Evolutionary conservation across 2,888 invertebrate genomes (phyloP).

Genomic region (Microchrysa polita): DNA sequence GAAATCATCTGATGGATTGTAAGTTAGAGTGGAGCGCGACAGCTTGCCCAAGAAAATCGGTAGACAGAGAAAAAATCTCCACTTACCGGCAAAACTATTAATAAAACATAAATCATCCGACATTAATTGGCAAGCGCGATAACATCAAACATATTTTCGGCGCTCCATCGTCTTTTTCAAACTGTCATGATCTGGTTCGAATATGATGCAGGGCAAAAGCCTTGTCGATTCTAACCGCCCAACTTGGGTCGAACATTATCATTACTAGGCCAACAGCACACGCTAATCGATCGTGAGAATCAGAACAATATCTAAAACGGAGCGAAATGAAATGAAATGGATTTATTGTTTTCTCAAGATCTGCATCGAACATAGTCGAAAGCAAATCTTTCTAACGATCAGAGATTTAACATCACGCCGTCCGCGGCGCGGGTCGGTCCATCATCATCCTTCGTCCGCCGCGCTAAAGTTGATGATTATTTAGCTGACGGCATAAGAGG

Average conservation of each 20-base stretch:
- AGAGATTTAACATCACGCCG: too few species aligned
- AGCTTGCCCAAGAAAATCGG: neutral
- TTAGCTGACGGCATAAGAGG: slow-evolving; percentile 45
- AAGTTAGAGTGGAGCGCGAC: neutral
- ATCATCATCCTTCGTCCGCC: slow-evolving; percentile 12
- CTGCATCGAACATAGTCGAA: slow-evolving; percentile 1
- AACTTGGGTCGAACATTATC: slow-evolving; percentile 35
- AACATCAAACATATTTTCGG: slow-evolving; percentile 16
- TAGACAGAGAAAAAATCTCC: neutral
- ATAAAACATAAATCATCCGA: slow-evolving; percentile 42
- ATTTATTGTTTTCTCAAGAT: neutral
- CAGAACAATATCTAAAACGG: slow-evolving; percentile 33
- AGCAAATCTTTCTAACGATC: slow-evolving; percentile 15
- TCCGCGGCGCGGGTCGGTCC: neutral
- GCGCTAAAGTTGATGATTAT: slow-evolving; percentile 39
- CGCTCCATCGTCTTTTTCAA: neutral
- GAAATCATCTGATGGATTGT: neutral
- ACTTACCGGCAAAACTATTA: slow-evolving; percentile 23
- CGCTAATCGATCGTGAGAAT: slow-evolving; percentile 43
- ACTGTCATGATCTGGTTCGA: slow-evolving; percentile 40
- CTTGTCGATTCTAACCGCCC: slow-evolving; percentile 18
- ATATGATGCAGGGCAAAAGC: slow-evolving; percentile 40
- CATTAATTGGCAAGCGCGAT: slow-evolving; percentile 33
- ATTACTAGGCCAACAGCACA: slow-evolving; percentile 15
- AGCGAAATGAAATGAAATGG: neutral